Conservation (phyloP, 2,113 vertebrate species). For the Chaenogobius annularis region DNA sequence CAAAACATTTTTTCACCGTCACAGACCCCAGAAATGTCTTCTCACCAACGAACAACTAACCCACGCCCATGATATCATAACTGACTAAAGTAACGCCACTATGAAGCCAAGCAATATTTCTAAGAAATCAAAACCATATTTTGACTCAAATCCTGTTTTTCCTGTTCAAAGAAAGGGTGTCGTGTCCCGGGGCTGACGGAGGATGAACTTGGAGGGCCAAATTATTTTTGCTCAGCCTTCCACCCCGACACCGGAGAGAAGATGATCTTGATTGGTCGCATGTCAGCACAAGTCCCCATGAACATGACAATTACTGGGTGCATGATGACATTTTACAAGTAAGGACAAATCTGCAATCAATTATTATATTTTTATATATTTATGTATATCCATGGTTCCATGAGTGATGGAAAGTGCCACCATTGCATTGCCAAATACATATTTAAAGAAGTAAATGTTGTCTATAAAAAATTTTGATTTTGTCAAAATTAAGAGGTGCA, state of each 20-base stretch:
- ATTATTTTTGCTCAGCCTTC: constrained; percentile 93
- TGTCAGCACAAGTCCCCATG: constrained; percentile 98
- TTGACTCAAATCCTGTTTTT: not conserved
- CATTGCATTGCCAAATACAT: too few species aligned
- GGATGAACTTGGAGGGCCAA: constrained; percentile 96
- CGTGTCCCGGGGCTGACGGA: constrained; percentile 87
- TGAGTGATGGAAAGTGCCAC: too few species aligned
- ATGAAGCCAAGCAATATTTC: not conserved
- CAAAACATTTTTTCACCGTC: constrained; percentile 96
- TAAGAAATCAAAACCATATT: not conserved
- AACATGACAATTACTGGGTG: constrained; percentile 99
- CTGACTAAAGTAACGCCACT: constrained; percentile 86
- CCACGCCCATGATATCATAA: constrained; percentile 83
- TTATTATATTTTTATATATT: too few species aligned
- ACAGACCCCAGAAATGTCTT: constrained; percentile 94
- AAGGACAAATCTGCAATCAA: constrained; percentile 34
- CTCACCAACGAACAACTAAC: constrained; percentile 86
- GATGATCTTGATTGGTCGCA: constrained; percentile 96
- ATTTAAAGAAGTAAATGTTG: too few species aligned
- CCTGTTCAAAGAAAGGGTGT: constrained; percentile 81
- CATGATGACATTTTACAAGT: constrained; percentile 99
- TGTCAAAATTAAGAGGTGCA: too few species aligned
- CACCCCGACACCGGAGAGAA: constrained; percentile 98
- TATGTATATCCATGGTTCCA: not conserved
- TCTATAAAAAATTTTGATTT: too few species aligned